phyloP scores from a whole-genome alignment of 1,140 invertebrate genomes.

The Archivesica marissinica region DNA sequence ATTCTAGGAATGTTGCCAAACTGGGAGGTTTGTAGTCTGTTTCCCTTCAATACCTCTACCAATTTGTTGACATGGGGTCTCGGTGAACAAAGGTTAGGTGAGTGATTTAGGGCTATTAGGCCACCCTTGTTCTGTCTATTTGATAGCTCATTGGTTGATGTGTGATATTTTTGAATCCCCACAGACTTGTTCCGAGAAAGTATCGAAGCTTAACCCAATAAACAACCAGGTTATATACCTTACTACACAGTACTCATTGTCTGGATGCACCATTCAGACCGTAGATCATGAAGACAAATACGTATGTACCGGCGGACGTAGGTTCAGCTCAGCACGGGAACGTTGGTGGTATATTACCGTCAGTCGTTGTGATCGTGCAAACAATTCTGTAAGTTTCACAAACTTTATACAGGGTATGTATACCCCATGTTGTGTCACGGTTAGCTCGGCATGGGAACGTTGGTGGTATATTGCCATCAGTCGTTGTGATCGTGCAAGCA shows the following conservation, averaged over 20 bases:
- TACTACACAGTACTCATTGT: constrained; percentile 57
- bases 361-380: constrained; percentile 69
- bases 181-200: constrained; percentile 66
- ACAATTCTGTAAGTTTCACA: constrained; percentile 35
- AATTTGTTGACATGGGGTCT: too few relatives aligned
- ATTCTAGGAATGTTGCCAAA: too few relatives aligned
- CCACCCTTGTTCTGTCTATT: too few relatives aligned
- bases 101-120: too few relatives aligned
- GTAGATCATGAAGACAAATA: constrained; percentile 50
- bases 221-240: constrained; percentile 72
- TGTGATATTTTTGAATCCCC: constrained; percentile 1
- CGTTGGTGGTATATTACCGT: constrained; percentile 82
- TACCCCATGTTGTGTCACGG: too few relatives aligned
- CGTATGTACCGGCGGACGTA: constrained; percentile 63
- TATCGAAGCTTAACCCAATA: constrained; percentile 50
- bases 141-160: too few relatives aligned
- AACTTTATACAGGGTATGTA: too few relatives aligned
- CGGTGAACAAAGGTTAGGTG: too few relatives aligned
- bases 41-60: too few relatives aligned
- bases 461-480: constrained; percentile 82
- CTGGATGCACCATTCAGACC: constrained; percentile 57
- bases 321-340: constrained; percentile 75
- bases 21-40: too few relatives aligned
- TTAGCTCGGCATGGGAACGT: constrained; percentile 76
- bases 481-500: constrained; percentile 67